These are phyloP conservation scores for Phocoena phocoena DNA, from an alignment of 2,113 vertebrate species.

Conservation along the genomic window DNA sequence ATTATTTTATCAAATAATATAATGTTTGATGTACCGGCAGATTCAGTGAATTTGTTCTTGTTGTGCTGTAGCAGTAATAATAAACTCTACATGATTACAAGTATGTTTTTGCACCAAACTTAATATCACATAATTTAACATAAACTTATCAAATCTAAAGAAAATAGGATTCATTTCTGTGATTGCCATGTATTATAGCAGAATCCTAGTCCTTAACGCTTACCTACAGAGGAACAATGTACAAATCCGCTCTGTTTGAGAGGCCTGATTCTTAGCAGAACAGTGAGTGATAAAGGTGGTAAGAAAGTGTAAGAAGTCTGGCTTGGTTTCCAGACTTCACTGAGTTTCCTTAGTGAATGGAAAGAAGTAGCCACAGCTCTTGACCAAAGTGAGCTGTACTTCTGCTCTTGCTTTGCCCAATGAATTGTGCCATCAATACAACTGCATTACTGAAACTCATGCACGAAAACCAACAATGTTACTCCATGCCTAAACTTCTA, in stretches of 20 bases:
- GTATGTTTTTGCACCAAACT: background rate
- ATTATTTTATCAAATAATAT: constrained; percentile 9
- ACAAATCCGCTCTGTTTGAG: background rate
- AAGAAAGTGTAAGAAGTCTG: background rate
- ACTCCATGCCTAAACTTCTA: background rate
- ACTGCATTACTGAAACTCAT: background rate
- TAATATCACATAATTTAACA: constrained; percentile 13
- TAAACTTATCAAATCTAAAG: background rate
- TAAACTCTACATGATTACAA: background rate
- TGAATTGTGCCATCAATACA: background rate
- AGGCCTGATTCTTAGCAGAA: background rate
- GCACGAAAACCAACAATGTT: background rate
- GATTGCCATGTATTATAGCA: background rate
- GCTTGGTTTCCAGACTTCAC: too few species aligned
- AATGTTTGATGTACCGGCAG: background rate
- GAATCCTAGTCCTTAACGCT: background rate
- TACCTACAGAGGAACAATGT: background rate
- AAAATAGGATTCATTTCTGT: background rate
- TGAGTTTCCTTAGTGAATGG: background rate
- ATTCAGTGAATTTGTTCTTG: background rate
- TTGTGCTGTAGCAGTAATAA: background rate
- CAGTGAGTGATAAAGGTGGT: background rate
- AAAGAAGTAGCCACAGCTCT: background rate
- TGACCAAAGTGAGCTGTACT: background rate
- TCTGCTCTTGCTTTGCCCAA: background rate